These are phyloP conservation scores for Zingel zingel DNA, from an alignment of 2,113 vertebrate species.

Conservation along the genomic window DNA sequence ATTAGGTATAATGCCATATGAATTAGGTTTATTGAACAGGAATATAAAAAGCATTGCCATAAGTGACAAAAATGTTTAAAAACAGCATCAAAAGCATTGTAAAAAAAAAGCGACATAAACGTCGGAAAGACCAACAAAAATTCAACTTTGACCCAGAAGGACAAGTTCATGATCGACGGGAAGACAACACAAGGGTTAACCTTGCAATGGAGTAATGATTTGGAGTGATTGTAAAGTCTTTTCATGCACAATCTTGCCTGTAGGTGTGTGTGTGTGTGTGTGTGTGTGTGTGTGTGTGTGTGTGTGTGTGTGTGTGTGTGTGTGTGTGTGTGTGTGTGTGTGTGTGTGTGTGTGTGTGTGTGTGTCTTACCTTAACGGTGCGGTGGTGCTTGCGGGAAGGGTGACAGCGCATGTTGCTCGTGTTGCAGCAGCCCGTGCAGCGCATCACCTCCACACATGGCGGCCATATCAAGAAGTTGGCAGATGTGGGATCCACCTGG, in stretches of 20 bases:
- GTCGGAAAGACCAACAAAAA: too few species aligned
- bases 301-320: not conserved
- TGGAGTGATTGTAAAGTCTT: not conserved
- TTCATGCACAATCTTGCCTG: not conserved
- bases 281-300: not conserved
- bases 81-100: too few species aligned
- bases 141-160: too few species aligned
- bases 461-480: conserved; percentile 99
- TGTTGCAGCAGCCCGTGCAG: conserved; percentile 98
- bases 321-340: conserved; percentile 3
- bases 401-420: conserved; percentile 95
- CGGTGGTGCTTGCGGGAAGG: conserved; percentile 94
- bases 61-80: too few species aligned
- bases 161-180: too few species aligned
- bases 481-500: conserved; percentile 97
- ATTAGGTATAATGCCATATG: too few species aligned
- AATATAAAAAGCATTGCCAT: too few species aligned
- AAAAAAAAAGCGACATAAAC: too few species aligned
- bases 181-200: too few species aligned
- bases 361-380: conserved; percentile 92
- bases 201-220: not conserved
- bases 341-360: not conserved
- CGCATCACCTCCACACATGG: conserved; percentile 98
- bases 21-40: too few species aligned
- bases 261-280: not conserved